A percentile compares a stretch with the other conserved stretches of the same genome.
These are phyloP conservation scores for Acronicta aceris DNA, from an alignment of 2,888 invertebrate genomes.

Conservation along the genomic window DNA sequence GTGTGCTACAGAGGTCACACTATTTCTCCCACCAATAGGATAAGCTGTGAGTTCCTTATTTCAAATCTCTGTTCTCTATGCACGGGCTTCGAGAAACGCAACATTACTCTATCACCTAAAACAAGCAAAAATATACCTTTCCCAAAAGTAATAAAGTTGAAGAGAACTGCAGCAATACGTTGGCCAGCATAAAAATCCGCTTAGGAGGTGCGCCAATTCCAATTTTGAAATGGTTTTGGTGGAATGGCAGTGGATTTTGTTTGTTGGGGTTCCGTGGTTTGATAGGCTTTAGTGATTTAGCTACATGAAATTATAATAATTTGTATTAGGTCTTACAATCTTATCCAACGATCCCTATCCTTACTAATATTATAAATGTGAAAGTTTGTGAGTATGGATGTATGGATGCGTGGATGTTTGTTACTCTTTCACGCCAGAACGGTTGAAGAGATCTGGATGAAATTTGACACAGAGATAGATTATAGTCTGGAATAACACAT, in stretches of 20 bases:
- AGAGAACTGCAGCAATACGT: conserved; percentile 33
- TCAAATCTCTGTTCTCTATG: conserved; percentile 80
- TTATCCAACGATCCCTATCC: neutral
- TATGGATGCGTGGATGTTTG: too few relatives aligned
- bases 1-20: conserved; percentile 53
- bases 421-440: too few relatives aligned
- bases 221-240: conserved; percentile 83
- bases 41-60: conserved; percentile 77
- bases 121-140: conserved; percentile 54
- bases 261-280: conserved; percentile 48
- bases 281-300: conserved; percentile 10
- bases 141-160: conserved; percentile 21
- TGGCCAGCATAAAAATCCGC: conserved; percentile 75
- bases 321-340: neutral
- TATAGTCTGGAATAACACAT: too few relatives aligned
- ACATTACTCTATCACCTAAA: conserved; percentile 6
- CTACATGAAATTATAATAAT: neutral
- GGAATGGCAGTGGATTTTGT: conserved; percentile 68
- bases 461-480: too few relatives aligned
- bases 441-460: too few relatives aligned
- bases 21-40: conserved; percentile 69
- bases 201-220: conserved; percentile 78
- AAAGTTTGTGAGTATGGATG: too few relatives aligned
- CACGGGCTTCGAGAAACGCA: conserved; percentile 65
- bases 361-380: too few relatives aligned